These are phyloP conservation scores for Tetragnatha versicolor DNA, from an alignment of 1,140 invertebrate species.

Conservation along the genomic window DNA sequence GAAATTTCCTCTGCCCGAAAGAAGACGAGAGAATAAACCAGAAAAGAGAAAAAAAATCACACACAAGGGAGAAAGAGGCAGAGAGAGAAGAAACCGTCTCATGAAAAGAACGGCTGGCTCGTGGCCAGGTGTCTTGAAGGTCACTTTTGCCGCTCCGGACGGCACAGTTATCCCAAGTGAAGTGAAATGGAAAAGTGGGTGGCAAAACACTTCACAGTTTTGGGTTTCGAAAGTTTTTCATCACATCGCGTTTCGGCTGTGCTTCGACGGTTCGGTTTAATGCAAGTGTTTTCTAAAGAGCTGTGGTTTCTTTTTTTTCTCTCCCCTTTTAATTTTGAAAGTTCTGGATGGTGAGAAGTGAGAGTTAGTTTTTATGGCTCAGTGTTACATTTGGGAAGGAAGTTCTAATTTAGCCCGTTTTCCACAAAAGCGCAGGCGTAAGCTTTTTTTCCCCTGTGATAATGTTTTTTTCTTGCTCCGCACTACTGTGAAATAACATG, in stretches of 20 bases:
- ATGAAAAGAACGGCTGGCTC: constrained; percentile 44
- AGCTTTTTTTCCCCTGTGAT: too few species aligned
- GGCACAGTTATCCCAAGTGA: constrained; percentile 47
- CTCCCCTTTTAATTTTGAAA: background rate
- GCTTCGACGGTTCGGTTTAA: constrained; percentile 36
- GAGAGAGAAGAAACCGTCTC: constrained; percentile 22
- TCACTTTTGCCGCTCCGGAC: constrained; percentile 25
- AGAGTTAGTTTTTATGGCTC: too few species aligned
- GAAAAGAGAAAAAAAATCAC: constrained; percentile 19
- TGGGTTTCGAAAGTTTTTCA: constrained; percentile 33
- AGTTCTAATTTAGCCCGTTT: too few species aligned
- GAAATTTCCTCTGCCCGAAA: constrained; percentile 41
- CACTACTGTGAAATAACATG: too few species aligned
- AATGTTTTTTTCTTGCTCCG: too few species aligned
- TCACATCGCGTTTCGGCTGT: constrained; percentile 30
- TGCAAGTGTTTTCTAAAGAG: constrained; percentile 22
- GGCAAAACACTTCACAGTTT: constrained; percentile 51
- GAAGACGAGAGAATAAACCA: constrained; percentile 36
- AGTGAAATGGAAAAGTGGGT: constrained; percentile 53
- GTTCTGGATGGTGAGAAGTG: too few species aligned
- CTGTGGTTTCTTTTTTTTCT: background rate
- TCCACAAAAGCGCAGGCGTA: too few species aligned
- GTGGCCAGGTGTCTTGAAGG: constrained; percentile 49
- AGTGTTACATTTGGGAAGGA: too few species aligned
- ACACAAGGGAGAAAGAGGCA: background rate